Base-by-base conservation (phyloP, 2,797 vertebrate species). In the Urosaurus nigricauda region DNA sequence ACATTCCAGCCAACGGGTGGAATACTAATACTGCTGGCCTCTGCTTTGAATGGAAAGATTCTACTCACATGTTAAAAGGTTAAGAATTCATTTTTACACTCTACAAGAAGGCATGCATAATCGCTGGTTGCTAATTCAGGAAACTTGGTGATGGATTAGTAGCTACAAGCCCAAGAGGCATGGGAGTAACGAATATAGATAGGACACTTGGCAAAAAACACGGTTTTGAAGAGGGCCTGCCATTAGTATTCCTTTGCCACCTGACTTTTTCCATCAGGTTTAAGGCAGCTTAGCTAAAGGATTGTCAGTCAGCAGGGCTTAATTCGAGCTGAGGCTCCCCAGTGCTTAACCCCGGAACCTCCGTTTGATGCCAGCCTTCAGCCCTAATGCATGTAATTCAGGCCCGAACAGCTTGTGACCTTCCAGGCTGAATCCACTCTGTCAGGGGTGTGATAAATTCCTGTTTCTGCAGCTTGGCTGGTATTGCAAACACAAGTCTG, bases 21-120 rank as follows among this genome's bases (percentile, higher is more conserved):
- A 88, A 92, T 91, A 8, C 75, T 43, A 35, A 89, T 47, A 1
- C 2, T 35, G 86, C 35, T 21, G 70, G 65, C 78, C 65, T 78
- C 26, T 0, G 86, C 1, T 92, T 68, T 2, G n/a, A 74, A 37
- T 79, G 91, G 92, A 73, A 85, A 35, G 24, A 60, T 40, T 85
- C n/a, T 3, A 0, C 88, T 26, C 86, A 58, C 32, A 0, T 86
- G 93, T 53, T 74, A 88, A 83, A 88, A 92, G 91, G 79, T 40
- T 81, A 92, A 93, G 90, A 77, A 19, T 90, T 89, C 88, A 2
- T 82, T 90, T 90, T 87, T 70, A 19, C 40, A 32, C 84, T 79
- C 63, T 0, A 0, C 2, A 2, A 86, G 65, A 87, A 87, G 1
- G 58, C 58, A 81, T 21, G 65, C 11, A 2, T 71, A 47, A 93